Conservation (phyloP, 1,140 invertebrate species). For the Drosophila ogumai region DNA sequence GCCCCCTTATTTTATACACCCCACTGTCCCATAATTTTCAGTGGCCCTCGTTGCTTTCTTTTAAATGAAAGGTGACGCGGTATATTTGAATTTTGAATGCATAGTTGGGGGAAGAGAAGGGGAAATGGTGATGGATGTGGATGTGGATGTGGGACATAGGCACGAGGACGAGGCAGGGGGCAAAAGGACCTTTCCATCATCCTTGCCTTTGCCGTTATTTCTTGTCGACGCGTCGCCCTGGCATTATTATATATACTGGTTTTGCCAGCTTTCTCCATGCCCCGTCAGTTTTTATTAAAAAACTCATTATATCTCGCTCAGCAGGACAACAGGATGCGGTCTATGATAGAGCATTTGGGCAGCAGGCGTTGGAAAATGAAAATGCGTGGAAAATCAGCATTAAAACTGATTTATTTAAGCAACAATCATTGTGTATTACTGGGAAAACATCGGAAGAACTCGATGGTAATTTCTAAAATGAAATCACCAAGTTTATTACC, state of each 20-base stretch:
- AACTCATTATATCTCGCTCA: slow-evolving; percentile 65
- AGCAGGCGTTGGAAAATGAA: neutral
- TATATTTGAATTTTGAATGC: slow-evolving; percentile 66
- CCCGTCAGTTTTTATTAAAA: slow-evolving; percentile 68
- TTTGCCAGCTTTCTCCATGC: slow-evolving; percentile 2
- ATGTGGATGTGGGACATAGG: slow-evolving; percentile 5
- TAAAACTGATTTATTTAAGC: slow-evolving; percentile 14
- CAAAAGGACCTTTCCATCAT: slow-evolving; percentile 36
- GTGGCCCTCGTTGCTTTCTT: slow-evolving; percentile 38
- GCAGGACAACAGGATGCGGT: slow-evolving; percentile 35
- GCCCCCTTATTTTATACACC: neutral
- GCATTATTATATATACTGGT: slow-evolving; percentile 41
- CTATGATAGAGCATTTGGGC: slow-evolving; percentile 14
- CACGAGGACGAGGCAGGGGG: neutral
- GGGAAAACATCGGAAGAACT: neutral
- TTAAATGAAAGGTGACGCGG: slow-evolving; percentile 63
- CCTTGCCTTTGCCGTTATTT: slow-evolving; percentile 25
- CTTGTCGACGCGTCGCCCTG: slow-evolving; percentile 17
- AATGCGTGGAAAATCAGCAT: neutral
- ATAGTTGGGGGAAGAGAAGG: neutral
- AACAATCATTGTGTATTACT: neutral
- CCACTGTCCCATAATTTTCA: slow-evolving; percentile 20
- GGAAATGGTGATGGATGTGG: slow-evolving; percentile 22
- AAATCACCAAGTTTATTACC: neutral
- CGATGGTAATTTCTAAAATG: neutral